Conservation (phyloP, 2,113 vertebrate species). For the Balaenoptera acutorostrata region DNA sequence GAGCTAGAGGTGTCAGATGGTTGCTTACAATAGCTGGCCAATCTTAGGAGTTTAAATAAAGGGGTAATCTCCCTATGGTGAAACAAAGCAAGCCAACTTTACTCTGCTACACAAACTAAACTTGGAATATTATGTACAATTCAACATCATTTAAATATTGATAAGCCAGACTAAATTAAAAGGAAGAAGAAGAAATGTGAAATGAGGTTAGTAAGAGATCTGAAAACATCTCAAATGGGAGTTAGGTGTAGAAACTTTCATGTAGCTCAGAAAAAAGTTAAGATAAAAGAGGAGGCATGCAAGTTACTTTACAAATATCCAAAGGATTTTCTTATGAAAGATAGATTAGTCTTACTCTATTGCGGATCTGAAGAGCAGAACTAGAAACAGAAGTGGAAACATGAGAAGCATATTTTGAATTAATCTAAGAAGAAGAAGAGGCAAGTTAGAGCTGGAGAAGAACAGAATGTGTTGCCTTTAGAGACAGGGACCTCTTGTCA, state of each 20-base stretch:
- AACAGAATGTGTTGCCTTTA: neutral
- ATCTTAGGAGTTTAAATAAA: neutral
- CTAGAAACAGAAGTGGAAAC: neutral
- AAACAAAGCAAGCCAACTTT: neutral
- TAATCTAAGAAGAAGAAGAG: neutral
- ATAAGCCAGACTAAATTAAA: neutral
- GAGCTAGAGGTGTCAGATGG: neutral
- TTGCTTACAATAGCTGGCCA: neutral
- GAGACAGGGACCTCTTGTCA: neutral
- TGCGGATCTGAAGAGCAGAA: neutral
- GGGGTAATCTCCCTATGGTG: neutral
- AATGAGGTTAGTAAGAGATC: neutral
- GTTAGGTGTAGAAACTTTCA: neutral
- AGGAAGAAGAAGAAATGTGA: neutral
- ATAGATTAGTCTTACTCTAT: neutral
- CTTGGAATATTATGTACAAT: neutral
- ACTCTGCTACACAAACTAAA: neutral
- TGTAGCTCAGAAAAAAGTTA: neutral
- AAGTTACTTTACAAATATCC: neutral
- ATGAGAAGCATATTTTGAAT: neutral
- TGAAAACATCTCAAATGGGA: neutral
- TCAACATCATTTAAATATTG: neutral
- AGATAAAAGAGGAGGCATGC: neutral
- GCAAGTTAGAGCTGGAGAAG: neutral
- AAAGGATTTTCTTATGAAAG: neutral